phyloP scores from a whole-genome alignment of 1,140 invertebrate genomes.

The Campoletis sonorensis region DNA sequence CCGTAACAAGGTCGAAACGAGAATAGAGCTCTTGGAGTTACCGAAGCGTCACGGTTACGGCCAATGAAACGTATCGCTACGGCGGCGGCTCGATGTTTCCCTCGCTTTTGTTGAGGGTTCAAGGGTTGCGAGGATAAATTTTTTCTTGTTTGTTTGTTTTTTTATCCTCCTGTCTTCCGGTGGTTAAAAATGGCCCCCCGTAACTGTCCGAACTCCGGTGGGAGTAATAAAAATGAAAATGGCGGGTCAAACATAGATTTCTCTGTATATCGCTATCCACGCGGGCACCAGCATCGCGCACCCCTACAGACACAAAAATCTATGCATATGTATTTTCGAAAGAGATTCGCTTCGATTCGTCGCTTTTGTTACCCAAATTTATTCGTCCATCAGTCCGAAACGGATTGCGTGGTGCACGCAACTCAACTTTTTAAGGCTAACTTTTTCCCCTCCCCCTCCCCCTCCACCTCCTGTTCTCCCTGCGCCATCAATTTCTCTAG shows the following conservation, averaged over 20 bases:
- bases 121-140: constrained; percentile 24
- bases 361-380: constrained; percentile 24
- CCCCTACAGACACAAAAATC: too few species aligned
- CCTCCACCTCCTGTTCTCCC: too few species aligned
- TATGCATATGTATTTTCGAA: neutral
- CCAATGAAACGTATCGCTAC: constrained; percentile 40
- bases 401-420: neutral
- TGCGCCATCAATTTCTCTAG: too few species aligned
- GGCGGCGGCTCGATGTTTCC: neutral
- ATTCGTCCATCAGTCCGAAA: constrained; percentile 18
- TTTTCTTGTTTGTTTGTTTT: neutral
- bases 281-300: too few species aligned
- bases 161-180: neutral
- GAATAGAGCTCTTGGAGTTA: constrained; percentile 1
- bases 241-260: neutral
- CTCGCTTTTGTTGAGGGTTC: constrained; percentile 13
- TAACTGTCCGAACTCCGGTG: neutral
- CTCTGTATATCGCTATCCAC: neutral
- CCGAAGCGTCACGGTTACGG: constrained; percentile 39
- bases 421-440: constrained; percentile 18
- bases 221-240: constrained; percentile 40
- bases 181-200: constrained; percentile 16
- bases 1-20: constrained; percentile 18
- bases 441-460: neutral
- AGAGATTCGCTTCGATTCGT: constrained; percentile 15